phyloP scores from a whole-genome alignment of 2,888 invertebrate species.

The Diloba caeruleocephala region DNA sequence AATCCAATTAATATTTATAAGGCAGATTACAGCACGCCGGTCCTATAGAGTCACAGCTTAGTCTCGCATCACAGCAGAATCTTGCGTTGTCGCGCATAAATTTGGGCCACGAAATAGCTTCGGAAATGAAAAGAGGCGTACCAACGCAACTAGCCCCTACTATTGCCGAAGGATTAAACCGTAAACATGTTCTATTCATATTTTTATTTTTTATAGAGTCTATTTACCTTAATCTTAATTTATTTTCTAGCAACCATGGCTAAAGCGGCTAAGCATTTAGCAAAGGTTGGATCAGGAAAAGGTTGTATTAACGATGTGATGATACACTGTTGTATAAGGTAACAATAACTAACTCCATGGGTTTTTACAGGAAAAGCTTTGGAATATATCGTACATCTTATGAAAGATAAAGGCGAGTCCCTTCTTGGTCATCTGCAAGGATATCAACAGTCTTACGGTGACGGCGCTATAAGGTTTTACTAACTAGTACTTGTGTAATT shows the following conservation, averaged over 20 bases:
- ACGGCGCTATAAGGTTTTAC: conserved; percentile 72
- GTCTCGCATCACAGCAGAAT: not conserved
- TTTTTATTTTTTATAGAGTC: too few species aligned
- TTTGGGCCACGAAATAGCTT: conserved; percentile 60
- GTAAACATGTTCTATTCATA: conserved; percentile 49
- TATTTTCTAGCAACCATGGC: conserved; percentile 62
- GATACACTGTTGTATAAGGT: not conserved
- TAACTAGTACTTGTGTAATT: not conserved
- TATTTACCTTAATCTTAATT: too few species aligned
- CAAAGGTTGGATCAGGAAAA: conserved; percentile 68
- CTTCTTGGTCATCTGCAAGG: conserved; percentile 70
- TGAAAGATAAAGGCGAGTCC: conserved; percentile 69
- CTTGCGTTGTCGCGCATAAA: conserved; percentile 28
- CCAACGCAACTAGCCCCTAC: conserved; percentile 63
- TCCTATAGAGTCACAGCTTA: not conserved
- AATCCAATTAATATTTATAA: not conserved
- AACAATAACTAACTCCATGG: not conserved
- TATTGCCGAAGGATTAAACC: conserved; percentile 56
- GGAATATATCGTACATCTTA: conserved; percentile 64
- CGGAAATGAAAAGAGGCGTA: conserved; percentile 67
- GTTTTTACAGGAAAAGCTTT: conserved; percentile 66
- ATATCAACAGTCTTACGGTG: conserved; percentile 67
- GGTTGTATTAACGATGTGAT: conserved; percentile 55
- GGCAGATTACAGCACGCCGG: conserved; percentile 6
- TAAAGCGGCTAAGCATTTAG: conserved; percentile 71